Evolutionary conservation across 2,797 vertebrate genomes (phyloP), one percentile per base, ranked within the genome.

Genomic region (Melanotaenia trifasciata): DNA sequence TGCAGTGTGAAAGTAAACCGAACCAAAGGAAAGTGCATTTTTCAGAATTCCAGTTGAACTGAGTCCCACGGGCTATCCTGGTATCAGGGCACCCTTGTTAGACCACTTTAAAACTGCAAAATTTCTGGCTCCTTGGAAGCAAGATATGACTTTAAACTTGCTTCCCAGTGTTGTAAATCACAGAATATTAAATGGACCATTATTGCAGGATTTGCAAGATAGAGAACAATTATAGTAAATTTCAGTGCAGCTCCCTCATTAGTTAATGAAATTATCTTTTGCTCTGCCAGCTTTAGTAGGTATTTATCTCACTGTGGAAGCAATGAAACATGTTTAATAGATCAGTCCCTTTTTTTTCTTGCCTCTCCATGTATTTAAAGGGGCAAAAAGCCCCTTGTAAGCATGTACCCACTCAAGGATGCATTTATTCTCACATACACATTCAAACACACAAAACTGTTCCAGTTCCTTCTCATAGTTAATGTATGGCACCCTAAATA

Each of bases 401-500:
- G 74, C 56, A 57, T 65, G 64, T 76, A 18, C 35, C 58, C 16
- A 32, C 65, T 83, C 38, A 61, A 36, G 51, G 18, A 77, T 78
- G 50, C 66, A 67, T 63, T 35, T 28, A 69, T 66, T 14, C 70
- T 30, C 74, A 38, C 2, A 2, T 64, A 43, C 38, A 72, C 62
- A 36, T 26, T n/a, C 22, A 13, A 50, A 35, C 4, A 0, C 58
- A 54, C 50, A 62, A 76, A 76, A 68, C 33, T 64, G 47, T 78
- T 79, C 47, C 57, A 30, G 40, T 66, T 74, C 58, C 16, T 13
- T 50, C 59, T 83, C 59, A 81, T 88, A 35, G 36, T 47, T 83
- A 63, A 76, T 75, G 70, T 72, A 84, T 68, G 11, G 33, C 5
- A 3, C 54, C 68, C 72, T 91, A 26, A 88, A 91, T 92, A 79